A percentile compares a stretch with the other conserved stretches of the same genome.
Evolutionary conservation across 2,888 invertebrate species (phyloP).

Genomic region (Meiosimyza decipiens): DNA sequence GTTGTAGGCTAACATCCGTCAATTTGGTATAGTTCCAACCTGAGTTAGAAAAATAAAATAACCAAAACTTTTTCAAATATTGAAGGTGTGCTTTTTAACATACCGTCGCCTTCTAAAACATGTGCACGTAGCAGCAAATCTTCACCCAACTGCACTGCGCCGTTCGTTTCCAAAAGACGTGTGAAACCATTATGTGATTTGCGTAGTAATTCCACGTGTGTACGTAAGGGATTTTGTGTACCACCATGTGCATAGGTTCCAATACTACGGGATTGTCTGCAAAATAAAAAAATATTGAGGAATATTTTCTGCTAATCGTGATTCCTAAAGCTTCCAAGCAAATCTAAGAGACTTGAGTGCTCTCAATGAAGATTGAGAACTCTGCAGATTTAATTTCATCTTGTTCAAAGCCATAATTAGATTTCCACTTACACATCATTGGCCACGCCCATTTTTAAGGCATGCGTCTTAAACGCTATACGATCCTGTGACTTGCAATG

Average conservation of each 20-base stretch:
- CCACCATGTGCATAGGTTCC: conserved; percentile 70
- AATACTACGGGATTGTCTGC: conserved; percentile 62
- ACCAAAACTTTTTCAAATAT: neutral
- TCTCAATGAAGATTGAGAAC: too few species aligned
- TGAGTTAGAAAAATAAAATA: conserved; percentile 35
- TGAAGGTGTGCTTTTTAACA: conserved; percentile 8
- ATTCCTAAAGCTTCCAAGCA: too few species aligned
- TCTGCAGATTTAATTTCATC: too few species aligned
- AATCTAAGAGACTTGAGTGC: too few species aligned
- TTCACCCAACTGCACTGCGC: conserved; percentile 71
- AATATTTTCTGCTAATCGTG: too few species aligned
- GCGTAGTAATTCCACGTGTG: conserved; percentile 69
- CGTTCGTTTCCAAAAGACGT: conserved; percentile 68
- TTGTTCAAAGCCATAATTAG: too few species aligned
- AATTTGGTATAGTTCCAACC: conserved; percentile 70
- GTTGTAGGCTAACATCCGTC: conserved; percentile 68
- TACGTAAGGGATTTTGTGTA: conserved; percentile 69
- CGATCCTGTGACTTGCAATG: conserved; percentile 71
- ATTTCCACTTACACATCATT: conserved; percentile 64
- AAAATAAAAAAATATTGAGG: neutral
- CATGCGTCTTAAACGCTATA: conserved; percentile 69
- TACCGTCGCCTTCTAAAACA: conserved; percentile 71
- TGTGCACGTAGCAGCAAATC: conserved; percentile 70
- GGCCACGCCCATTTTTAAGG: conserved; percentile 65
- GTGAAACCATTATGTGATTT: conserved; percentile 68